Conservation (phyloP, 2,888 invertebrate genomes). For the Ashinkailepas kermadecensis region DNA sequence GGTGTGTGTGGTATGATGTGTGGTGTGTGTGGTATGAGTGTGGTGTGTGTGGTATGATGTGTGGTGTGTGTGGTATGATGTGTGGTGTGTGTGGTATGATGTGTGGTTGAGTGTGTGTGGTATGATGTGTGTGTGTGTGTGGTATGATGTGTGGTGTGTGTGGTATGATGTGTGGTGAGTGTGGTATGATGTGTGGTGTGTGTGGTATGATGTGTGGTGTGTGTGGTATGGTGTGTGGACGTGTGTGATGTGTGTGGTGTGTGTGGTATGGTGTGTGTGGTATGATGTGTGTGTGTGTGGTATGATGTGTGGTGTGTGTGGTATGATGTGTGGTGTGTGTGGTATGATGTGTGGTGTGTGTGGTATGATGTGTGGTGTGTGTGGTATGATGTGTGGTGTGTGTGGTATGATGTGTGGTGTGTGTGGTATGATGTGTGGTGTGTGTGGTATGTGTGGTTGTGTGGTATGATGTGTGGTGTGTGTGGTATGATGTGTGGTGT, state of each 20-base stretch:
- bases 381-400: neutral
- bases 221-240: neutral
- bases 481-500: no score
- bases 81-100: no score
- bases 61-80: neutral
- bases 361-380: no score
- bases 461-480: neutral
- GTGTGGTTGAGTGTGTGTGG: neutral
- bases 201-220: neutral
- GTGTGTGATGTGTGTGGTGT: neutral
- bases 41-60: neutral
- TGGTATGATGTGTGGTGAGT: neutral
- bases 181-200: no score
- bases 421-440: no score
- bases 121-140: no score
- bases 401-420: neutral
- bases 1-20: neutral
- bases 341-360: neutral
- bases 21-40: constrained; percentile 10
- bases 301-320: neutral
- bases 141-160: neutral
- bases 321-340: no score
- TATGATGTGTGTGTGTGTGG: no score
- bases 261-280: no score
- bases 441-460: no score